Evolutionary conservation across 1,140 invertebrate species (phyloP).

Genomic region (Diplogasteroides magnus): DNA sequence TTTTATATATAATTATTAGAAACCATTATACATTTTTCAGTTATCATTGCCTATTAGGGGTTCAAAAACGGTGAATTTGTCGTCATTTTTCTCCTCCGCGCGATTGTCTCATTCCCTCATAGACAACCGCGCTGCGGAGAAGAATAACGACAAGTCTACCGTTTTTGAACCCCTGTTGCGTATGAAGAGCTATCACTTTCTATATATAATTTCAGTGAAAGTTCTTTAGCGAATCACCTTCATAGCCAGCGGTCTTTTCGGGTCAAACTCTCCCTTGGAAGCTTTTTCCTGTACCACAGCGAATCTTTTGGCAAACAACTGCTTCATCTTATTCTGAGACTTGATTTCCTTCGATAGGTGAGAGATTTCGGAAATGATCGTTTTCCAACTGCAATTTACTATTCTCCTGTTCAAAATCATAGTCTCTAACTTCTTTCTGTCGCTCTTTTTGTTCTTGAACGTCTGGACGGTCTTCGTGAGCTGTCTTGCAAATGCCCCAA

Average conservation of each 20-base stretch:
- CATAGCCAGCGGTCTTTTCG: neutral
- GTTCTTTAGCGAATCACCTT: too few species aligned
- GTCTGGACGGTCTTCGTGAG: slow-evolving; percentile 20
- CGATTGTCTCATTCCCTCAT: too few species aligned
- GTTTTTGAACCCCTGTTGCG: too few species aligned
- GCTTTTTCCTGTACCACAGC: neutral
- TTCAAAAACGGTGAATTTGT: too few species aligned
- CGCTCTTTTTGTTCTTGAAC: slow-evolving; percentile 15
- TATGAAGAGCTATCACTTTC: too few species aligned
- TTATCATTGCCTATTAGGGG: too few species aligned
- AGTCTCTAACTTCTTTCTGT: too few species aligned
- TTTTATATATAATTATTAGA: neutral
- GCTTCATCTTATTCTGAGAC: slow-evolving; percentile 22
- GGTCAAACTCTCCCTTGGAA: neutral
- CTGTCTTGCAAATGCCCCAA: slow-evolving; percentile 9
- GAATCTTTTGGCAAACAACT: slow-evolving; percentile 24
- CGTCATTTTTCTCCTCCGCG: too few species aligned
- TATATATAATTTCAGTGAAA: too few species aligned
- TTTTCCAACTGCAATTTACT: slow-evolving; percentile 38
- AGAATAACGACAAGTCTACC: neutral
- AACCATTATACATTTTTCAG: too few species aligned
- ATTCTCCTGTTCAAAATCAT: neutral
- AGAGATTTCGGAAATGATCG: slow-evolving; percentile 29
- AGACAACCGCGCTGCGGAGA: too few species aligned
- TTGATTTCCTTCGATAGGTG: slow-evolving; percentile 16